These are phyloP conservation scores for Seira musarum DNA, from an alignment of 2,888 invertebrate genomes.

Conservation along the genomic window DNA sequence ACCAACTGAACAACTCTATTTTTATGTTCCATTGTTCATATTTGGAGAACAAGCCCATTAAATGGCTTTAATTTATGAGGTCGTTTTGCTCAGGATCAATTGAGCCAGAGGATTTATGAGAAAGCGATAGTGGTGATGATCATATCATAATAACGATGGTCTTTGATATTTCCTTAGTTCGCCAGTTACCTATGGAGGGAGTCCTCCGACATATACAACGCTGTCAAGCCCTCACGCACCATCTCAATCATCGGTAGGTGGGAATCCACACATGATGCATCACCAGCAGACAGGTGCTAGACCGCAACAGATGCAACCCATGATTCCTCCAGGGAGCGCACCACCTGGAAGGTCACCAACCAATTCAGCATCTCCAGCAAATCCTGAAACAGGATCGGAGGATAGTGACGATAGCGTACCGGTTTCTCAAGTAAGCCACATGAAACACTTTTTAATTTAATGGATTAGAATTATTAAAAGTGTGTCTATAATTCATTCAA, in stretches of 20 bases:
- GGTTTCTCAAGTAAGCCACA: slow-evolving; percentile 63
- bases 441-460: too few species aligned
- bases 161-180: slow-evolving; percentile 48
- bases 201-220: slow-evolving; percentile 68
- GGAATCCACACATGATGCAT: slow-evolving; percentile 55
- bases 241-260: slow-evolving; percentile 56
- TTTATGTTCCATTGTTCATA: too few species aligned
- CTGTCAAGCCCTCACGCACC: slow-evolving; percentile 66
- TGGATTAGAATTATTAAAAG: too few species aligned
- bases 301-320: slow-evolving; percentile 61
- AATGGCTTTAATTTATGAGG: too few species aligned
- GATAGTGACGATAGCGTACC: slow-evolving; percentile 68
- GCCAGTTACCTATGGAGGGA: slow-evolving; percentile 65
- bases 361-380: slow-evolving; percentile 65
- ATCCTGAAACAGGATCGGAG: slow-evolving; percentile 65
- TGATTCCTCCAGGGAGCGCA: slow-evolving; percentile 59
- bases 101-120: too few species aligned
- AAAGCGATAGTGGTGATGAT: too few species aligned
- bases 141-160: too few species aligned
- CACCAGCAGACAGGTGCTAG: slow-evolving; percentile 57
- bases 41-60: too few species aligned
- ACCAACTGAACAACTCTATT: too few species aligned
- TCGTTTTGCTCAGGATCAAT: too few species aligned
- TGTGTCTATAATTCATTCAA: too few species aligned
- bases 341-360: slow-evolving; percentile 67